These are phyloP conservation scores for Xanthia icteritia DNA, from an alignment of 2,888 invertebrate species.

Conservation along the genomic window DNA sequence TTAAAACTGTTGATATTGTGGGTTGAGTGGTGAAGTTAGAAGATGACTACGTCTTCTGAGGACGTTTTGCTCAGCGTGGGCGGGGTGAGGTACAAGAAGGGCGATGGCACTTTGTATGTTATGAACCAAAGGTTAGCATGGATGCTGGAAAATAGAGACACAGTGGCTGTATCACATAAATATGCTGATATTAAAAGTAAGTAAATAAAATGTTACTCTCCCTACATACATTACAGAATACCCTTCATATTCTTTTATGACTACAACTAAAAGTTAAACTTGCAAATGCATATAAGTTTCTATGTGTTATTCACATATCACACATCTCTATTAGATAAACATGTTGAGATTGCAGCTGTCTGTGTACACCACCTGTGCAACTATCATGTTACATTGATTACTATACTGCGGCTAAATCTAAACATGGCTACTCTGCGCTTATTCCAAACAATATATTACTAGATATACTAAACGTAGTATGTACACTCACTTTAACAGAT, in stretches of 20 bases:
- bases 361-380: conserved; percentile 14
- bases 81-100: conserved; percentile 98
- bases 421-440: neutral
- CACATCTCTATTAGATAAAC: conserved; percentile 16
- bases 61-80: conserved; percentile 98
- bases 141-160: conserved; percentile 98
- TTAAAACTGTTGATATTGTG: conserved; percentile 59
- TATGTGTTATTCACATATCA: neutral
- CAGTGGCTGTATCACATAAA: conserved; percentile 97
- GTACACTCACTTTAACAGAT: neutral
- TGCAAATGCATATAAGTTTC: neutral
- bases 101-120: conserved; percentile 98
- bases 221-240: neutral
- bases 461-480: neutral
- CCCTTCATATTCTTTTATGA: neutral
- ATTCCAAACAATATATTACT: neutral
- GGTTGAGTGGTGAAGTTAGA: conserved; percentile 58
- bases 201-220: conserved; percentile 64
- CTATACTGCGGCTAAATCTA: neutral
- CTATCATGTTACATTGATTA: conserved; percentile 30
- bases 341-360: neutral
- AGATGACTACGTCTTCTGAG: conserved; percentile 97
- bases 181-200: conserved; percentile 99
- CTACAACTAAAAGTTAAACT: neutral
- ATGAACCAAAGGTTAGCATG: conserved; percentile 99